Evolutionary conservation across 2,797 vertebrate species (phyloP), one percentile per base, ranked within the genome.

Genomic region (Nasua narica): DNA sequence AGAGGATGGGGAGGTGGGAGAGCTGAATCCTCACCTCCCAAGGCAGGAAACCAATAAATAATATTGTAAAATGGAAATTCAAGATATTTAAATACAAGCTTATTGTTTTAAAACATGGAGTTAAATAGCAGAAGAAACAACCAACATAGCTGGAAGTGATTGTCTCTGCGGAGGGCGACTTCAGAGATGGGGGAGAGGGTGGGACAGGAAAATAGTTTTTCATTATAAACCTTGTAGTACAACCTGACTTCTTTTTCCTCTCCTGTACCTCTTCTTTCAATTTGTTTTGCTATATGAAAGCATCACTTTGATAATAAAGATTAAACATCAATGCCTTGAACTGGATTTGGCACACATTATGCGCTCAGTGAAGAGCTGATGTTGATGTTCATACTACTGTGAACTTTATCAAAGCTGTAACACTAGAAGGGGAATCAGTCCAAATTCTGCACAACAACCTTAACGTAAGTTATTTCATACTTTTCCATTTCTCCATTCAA

Each of bases 241-340:
- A 11, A 56, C 27, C 81, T 70, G 37, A 52, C 37, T 54, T 88
- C 25, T 58, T 46, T 69, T 77, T 37, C 21, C 54, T 87, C n/a
- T 56, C 52, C 87, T 76, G 87, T 58, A 5, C 25, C 10, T 21
- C 43, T 67, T 94, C n/a, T 82, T 91, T 95, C 54, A 79, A 37
- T 50, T 92, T 40, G 32, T 70, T 70, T 43, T 43, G 67, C 29
- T 54, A 10, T 15, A 6, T 60, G 46, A 48, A 95, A 77, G 32
- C 7, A 95, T 77, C 32, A 29, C 58, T 86, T 91, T 82, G 65
- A 70, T 82, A 78, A 67, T 74, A 69, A 65, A 94, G 89, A 91
- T 65, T 54, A 91, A 95, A 78, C 77, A 88, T 78, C 72, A 93
- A 74, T 95, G 23, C 23, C 74, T 69, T 25, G 6, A 87, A 50